Evolutionary conservation across 2,888 invertebrate genomes (phyloP).

Genomic region (Nomada flava): DNA sequence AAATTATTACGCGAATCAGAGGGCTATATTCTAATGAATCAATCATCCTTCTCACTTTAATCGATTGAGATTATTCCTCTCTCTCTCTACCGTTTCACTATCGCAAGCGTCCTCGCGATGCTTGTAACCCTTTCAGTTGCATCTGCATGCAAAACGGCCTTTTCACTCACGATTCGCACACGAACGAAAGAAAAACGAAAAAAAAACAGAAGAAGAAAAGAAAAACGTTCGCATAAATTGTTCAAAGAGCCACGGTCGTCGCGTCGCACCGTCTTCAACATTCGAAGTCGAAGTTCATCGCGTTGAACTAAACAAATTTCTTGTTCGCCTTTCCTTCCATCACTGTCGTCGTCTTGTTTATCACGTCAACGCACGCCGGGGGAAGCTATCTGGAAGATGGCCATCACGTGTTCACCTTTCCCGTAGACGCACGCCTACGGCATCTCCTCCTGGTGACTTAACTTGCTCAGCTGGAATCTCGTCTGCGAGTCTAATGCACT

Average conservation of each 20-base stretch:
- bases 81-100: neutral
- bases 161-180: slow-evolving; percentile 14
- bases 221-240: slow-evolving; percentile 15
- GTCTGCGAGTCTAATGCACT: slow-evolving; percentile 3
- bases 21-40: neutral
- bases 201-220: too few relatives aligned
- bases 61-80: neutral
- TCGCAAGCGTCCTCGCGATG: neutral
- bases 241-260: neutral
- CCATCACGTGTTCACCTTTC: slow-evolving; percentile 70
- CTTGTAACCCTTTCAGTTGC: neutral
- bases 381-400: slow-evolving; percentile 61
- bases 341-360: slow-evolving; percentile 40
- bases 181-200: neutral
- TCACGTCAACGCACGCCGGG: slow-evolving; percentile 31
- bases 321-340: slow-evolving; percentile 13
- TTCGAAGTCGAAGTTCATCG: slow-evolving; percentile 28
- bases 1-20: neutral
- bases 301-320: slow-evolving; percentile 27
- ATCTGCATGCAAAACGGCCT: slow-evolving; percentile 18
- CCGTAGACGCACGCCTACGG: slow-evolving; percentile 20
- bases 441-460: neutral
- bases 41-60: neutral
- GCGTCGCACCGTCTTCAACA: neutral
- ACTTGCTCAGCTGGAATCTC: slow-evolving; percentile 9